Evolutionary conservation across 2,888 invertebrate species (phyloP).

Genomic region (Pristionchus mayeri): DNA sequence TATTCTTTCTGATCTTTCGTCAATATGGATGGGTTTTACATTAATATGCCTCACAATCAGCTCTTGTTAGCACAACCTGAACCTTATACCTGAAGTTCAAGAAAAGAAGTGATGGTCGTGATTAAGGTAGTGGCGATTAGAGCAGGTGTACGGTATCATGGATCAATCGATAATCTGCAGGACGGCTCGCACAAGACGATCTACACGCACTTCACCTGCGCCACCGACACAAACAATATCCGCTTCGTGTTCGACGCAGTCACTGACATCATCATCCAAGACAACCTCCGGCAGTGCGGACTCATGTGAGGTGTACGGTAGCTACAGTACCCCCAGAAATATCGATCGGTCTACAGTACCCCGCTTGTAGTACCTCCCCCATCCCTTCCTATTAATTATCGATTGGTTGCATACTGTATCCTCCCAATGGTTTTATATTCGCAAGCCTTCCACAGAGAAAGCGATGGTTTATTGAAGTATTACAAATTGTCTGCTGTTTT

Average conservation of each 20-base stretch:
- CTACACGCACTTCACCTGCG: slow-evolving; percentile 67
- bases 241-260: slow-evolving; percentile 62
- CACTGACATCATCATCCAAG: slow-evolving; percentile 59
- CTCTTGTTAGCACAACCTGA: too few relatives aligned
- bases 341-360: not conserved
- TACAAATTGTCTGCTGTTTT: not conserved
- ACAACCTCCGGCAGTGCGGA: slow-evolving; percentile 57
- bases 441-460: too few relatives aligned
- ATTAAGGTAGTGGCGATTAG: too few relatives aligned
- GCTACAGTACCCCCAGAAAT: not conserved
- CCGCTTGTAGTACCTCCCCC: too few relatives aligned
- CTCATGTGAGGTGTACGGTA: slow-evolving; percentile 48
- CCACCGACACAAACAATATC: slow-evolving; percentile 63
- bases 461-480: too few relatives aligned
- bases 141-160: too few relatives aligned
- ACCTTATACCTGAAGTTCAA: too few relatives aligned
- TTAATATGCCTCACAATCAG: not conserved
- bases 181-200: slow-evolving; percentile 52
- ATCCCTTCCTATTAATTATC: slow-evolving; percentile 6
- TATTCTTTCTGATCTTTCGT: too few relatives aligned
- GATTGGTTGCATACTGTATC: slow-evolving; percentile 25
- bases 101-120: too few relatives aligned
- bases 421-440: not conserved
- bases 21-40: not conserved
- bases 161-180: slow-evolving; percentile 27